Percentiles rank a stretch among this genome's conserved stretches.
Conservation (phyloP, 2,113 vertebrate genomes). For the Laterallus jamaicensis region DNA sequence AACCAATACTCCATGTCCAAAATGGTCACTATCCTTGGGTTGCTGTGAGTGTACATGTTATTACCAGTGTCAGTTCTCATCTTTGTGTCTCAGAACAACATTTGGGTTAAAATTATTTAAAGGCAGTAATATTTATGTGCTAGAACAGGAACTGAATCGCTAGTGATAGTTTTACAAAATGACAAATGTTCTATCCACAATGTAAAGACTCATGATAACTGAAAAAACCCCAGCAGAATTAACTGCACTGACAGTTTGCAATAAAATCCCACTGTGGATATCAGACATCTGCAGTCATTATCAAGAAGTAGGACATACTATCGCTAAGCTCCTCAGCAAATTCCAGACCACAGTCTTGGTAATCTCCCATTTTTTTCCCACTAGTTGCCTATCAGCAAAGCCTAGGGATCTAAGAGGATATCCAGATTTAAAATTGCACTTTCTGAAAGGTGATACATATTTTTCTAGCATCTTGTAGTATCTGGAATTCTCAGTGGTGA, state of each 20-base stretch:
- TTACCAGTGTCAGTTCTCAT: not conserved
- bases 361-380: conserved; percentile 34
- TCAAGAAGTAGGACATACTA: conserved; percentile 1
- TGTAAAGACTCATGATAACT: not conserved
- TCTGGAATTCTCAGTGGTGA: conserved; percentile 63
- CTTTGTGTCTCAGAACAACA: not conserved
- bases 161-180: not conserved
- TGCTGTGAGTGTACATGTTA: not conserved
- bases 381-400: conserved; percentile 48
- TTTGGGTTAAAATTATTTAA: not conserved
- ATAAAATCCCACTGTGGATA: not conserved
- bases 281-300: not conserved
- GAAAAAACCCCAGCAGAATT: not conserved
- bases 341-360: conserved; percentile 37
- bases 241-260: not conserved
- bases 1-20: not conserved
- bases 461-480: conserved; percentile 58
- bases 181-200: not conserved
- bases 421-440: conserved; percentile 32
- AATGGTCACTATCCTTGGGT: not conserved
- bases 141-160: not conserved
- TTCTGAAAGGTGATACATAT: conserved; percentile 63
- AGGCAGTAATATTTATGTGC: not conserved
- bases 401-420: conserved; percentile 51
- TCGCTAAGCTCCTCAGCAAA: conserved; percentile 36